Base-by-base conservation (phyloP, 2,797 vertebrate genomes). In the Kryptolebias ocellatus region DNA sequence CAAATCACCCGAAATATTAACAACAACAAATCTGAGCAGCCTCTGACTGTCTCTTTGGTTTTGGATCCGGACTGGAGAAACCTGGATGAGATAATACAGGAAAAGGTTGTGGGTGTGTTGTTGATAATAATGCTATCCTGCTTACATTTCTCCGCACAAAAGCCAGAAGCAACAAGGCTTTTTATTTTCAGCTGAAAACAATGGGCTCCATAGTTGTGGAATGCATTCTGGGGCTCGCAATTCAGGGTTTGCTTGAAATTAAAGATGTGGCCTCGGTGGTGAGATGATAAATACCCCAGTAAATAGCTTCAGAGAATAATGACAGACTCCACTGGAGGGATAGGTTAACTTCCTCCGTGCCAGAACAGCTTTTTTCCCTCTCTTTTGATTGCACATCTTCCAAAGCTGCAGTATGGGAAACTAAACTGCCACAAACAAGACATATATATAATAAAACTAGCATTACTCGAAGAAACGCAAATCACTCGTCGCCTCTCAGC, bases 271-370 rank as follows among this genome's bases (percentile, higher is more conserved):
- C 85, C 81, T 81, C 68, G 85, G 90, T 65, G 86, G 87, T 70
- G 83, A 82, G 80, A 86, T 86, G 88, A 91, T 90, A 88, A 90
- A 90, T 88, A 85, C 74, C 61, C 64, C 75, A 77, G 88, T 87
- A 88, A 83, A 87, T 91, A 81, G 76, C 83, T 84, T 78, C 64
- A 31, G 70, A 83, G 87, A 89, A 87, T 88, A 91, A 92, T 87
- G 90, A 89, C 85, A 87, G 83, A 67, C 72, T 88, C 78, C 54
- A 88, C 73, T 81, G 74, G 53, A 87, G 54, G 66, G 70, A 73
- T 29, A 83, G 78, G 87, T 85, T 81, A 89, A 90, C 89, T 88
- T 90, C 88, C 85, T 84, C 76, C 75, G 74, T 10, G 59, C 79
- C 24, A 10, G 37, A 18, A 18, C 3, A 16, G 24, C 20, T 51